Evolutionary conservation across 1,140 invertebrate species (phyloP), one percentile per base, ranked within the genome.

Genomic region (Chrysoperla carnea): DNA sequence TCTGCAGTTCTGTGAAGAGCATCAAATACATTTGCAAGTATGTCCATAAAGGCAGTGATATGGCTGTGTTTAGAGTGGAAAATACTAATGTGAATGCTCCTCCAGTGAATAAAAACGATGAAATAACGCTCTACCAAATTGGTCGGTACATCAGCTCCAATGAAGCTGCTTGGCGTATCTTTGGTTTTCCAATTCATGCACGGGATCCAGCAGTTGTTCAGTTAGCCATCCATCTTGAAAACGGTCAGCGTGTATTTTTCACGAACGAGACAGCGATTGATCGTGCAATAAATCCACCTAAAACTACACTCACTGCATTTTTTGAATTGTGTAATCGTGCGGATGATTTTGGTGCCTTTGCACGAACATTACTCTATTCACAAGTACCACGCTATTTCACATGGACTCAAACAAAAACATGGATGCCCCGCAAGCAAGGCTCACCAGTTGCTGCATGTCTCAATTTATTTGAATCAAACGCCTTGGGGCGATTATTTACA

Each of bases 11-110:
- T 5, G 48, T 66, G 15, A 56, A 60, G 49, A 42, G 48, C 12
- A 53, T 64, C 7, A 63, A 64, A 48, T 64, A 62, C 40, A 52
- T 60, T 28, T 57, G 49, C 40, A 60, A 60, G 50, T 66, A 62
- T 54, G 51, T 67, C 4, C 52, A 54, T 29, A 64, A 65, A 54
- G 58, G 56, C 1, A 52, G 53, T 33, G 47, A 60, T 42, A 41
- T 47, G 43, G 51, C 50, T 29, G 46, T 54, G 36, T 36, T 49
- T 42, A 1, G 6, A 15, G 13, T 37, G 33, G 28, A 42, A 39
- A 56, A 54, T 31, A 12, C 29, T 6, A 37, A 44, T 33, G 41
- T 23, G 5, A 23, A 23, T 23, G 5, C 17, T 23, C 17, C 17
- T 23, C 17, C 11, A 29, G 6, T 41, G 9, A 49, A 51, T 47